Base-by-base conservation (phyloP, 1,140 invertebrate species). In the Coptotermes formosanus region DNA sequence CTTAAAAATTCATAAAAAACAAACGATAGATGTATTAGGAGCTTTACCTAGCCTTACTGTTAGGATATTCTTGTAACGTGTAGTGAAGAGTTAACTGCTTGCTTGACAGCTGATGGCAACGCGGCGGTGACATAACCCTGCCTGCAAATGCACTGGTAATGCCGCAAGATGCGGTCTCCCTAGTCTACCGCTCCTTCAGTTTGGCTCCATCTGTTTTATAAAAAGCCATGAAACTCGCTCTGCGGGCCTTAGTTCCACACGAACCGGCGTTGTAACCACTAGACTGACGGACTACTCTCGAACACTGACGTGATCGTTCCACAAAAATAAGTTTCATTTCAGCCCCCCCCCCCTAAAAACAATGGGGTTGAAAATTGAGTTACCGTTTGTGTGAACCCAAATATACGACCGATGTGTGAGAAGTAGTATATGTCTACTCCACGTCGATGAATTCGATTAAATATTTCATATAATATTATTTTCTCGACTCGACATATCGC, bases 401-500 rank as follows among this genome's bases (percentile, higher is more conserved):
- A 25, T n/a, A 25, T 75, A 11, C 64, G 64, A 75, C 64, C 64
- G 64, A 30, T 30, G 64, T 14, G 64, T 30, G 64, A 75, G 25
- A 25, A 75, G 64, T 19, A 55, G 52, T 21, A 21, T 2, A 55
- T 19, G 52, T 21, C 52, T 55, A 19, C 14, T 55, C 52, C 52
- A 30, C 64, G 9, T 75, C 64, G 64, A 75, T 75, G 64, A 75
- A n/a, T n/a, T 75, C 64, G 64, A 75, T 30, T 75, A 75, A 75
- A n/a, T 75, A 75, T 75, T 30, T 75, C 1, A 75, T 75, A 30
- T 30, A 75, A 75, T 11, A n/a, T n/a, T 64, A 64, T 30, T 55
- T 1, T n/a, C 64, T 75, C 64, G 64, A 75, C 25, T 75, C 64
- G 64, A 75, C 59, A n/a, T 64, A n/a, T n/a, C 59, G 59, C 25